Evolutionary conservation across 1,140 invertebrate genomes (phyloP).

Genomic region (Drosophila pachea): DNA sequence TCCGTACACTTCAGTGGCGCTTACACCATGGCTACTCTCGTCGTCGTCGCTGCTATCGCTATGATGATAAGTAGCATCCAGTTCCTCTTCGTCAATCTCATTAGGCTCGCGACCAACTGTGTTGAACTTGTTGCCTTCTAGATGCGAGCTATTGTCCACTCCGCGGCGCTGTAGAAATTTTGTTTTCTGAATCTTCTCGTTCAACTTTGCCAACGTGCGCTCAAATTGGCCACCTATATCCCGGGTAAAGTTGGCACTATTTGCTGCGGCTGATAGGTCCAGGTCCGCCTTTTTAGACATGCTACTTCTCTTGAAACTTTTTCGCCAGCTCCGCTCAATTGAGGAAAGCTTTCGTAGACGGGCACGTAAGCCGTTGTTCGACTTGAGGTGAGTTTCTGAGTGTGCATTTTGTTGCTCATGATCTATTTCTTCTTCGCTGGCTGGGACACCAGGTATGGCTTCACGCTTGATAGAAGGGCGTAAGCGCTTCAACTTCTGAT

Average conservation of each 20-base stretch:
- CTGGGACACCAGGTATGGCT: constrained; percentile 10
- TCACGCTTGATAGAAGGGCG: constrained; percentile 63
- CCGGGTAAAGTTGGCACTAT: constrained; percentile 1
- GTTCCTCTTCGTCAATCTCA: constrained; percentile 64
- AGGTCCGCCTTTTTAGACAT: not conserved
- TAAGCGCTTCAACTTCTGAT: constrained; percentile 58
- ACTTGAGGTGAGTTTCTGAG: not conserved
- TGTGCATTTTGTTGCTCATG: not conserved
- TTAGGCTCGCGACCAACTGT: constrained; percentile 60
- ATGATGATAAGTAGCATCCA: constrained; percentile 61
- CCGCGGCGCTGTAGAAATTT: constrained; percentile 61
- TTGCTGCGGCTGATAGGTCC: constrained; percentile 10
- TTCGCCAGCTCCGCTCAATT: constrained; percentile 60
- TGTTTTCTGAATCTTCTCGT: constrained; percentile 67
- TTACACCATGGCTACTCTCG: constrained; percentile 46
- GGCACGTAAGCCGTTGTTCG: constrained; percentile 18
- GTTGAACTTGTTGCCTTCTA: constrained; percentile 44
- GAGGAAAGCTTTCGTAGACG: constrained; percentile 49
- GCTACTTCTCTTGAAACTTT: constrained; percentile 45
- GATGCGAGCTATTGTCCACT: not conserved
- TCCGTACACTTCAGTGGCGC: constrained; percentile 50
- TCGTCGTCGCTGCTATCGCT: constrained; percentile 53
- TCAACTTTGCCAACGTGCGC: constrained; percentile 57
- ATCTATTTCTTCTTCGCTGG: not conserved
- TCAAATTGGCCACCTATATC: constrained; percentile 43